A percentile compares a stretch with the other conserved stretches of the same genome.
These are phyloP conservation scores for Antechinus stuartii DNA, from an alignment of 2,113 vertebrate genomes.

Conservation along the genomic window DNA sequence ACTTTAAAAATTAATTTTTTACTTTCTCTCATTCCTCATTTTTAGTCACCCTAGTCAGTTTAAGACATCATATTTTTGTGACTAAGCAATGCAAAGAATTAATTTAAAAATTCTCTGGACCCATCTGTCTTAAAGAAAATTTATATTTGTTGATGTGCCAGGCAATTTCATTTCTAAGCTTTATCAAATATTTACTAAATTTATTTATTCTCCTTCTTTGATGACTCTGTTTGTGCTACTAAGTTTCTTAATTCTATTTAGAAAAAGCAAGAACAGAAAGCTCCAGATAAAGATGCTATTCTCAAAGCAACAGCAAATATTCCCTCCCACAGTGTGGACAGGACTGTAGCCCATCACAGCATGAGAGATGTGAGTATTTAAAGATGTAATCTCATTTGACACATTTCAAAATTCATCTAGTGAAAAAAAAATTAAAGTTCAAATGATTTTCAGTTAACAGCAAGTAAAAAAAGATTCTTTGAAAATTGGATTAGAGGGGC, in stretches of 20 bases:
- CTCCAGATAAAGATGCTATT: conserved; percentile 97
- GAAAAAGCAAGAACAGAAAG: conserved; percentile 97
- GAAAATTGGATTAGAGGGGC: not conserved
- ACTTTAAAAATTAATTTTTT: not conserved
- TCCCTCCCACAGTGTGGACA: conserved; percentile 89
- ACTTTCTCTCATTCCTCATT: not conserved
- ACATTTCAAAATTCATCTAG: not conserved
- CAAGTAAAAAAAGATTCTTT: not conserved
- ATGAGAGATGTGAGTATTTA: conserved; percentile 92
- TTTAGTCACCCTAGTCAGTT: not conserved
- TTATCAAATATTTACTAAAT: not conserved
- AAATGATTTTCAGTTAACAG: not conserved
- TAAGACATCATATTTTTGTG: not conserved
- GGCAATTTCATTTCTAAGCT: not conserved
- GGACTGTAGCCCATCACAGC: conserved; percentile 92
- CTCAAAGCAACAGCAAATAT: conserved; percentile 92
- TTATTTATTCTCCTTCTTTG: rapidly evolving
- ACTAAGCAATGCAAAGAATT: not conserved
- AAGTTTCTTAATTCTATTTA: conserved; percentile 64
- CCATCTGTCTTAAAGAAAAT: not conserved
- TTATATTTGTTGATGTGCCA: not conserved
- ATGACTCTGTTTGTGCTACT: rapidly evolving
- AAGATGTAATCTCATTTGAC: not conserved
- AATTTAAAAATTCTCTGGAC: not conserved
- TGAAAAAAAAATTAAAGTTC: not conserved